Evolutionary conservation across 1,140 invertebrate genomes (phyloP), one percentile per base, ranked within the genome.

Genomic region (Eumaeus atala): DNA sequence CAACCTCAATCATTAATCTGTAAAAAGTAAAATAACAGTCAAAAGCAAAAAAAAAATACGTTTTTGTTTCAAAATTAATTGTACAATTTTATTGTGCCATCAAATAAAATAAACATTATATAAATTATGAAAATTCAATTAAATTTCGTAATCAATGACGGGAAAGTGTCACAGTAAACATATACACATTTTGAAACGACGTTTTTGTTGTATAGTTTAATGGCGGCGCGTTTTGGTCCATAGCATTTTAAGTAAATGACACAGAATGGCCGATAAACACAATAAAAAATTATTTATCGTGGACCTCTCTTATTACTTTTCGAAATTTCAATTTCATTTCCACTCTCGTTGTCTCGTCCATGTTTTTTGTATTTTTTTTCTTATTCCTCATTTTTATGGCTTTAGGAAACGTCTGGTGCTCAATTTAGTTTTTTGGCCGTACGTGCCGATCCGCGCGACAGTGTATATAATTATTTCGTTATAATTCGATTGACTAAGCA

Each of bases 191-290:
- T 44, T 16, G 40, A 44, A 44, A 44, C 16, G 16, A 44, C 9
- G 12, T 44, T 44, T 44, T 44, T 44, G 40, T 44, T 44, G 40
- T 7, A 9, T 44, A 9, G 14, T 14, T 44, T 44, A 2, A 44
- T 16, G 40, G 40, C 40, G 40, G 40, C 14, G 40, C 21, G 21
- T 2, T 6, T 28, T 6, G 40, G n/a, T 11, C 40, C 40, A 79
- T 67, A 77, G 77, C n/a, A n/a, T n/a, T 71, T 76, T 80, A 80
- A 80, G 74, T 77, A 76, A 80, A 76, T 80, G 77, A 75, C 70
- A 80, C 62, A 77, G 74, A 77, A 77, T 76, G 66, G 63, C 72
- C 61, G 65, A 57, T 71, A 66, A 69, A 61, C 61, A 61, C 58
- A 71, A 76, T 74, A 74, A 80, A 79, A 76, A 70, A 70, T 72